A percentile compares a stretch with the other conserved stretches of the same genome.
phyloP scores from a whole-genome alignment of 2,888 invertebrate species.

The Dendrolimus houi region DNA sequence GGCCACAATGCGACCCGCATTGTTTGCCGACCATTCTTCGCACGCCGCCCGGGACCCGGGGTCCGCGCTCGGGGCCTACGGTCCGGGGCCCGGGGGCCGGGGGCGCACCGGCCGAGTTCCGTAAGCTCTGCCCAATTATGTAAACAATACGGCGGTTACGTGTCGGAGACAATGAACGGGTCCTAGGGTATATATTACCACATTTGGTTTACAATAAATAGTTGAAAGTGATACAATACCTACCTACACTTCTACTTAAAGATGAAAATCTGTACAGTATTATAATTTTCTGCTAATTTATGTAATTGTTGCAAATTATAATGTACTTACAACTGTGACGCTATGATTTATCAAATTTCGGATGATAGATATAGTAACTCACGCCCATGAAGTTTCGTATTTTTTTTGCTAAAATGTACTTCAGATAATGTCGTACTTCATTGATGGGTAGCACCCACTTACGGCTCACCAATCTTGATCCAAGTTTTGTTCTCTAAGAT shows the following conservation, averaged over 20 bases:
- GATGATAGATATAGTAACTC: too few species aligned
- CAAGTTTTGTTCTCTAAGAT: too few species aligned
- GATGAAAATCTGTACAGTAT: too few species aligned
- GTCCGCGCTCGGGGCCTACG: background rate
- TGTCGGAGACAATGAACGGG: background rate
- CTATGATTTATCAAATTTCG: too few species aligned
- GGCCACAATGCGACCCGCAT: background rate
- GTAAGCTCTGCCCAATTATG: background rate
- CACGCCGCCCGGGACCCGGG: background rate
- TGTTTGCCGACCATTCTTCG: slow-evolving; percentile 1
- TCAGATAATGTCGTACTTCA: too few species aligned
- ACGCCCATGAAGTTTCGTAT: too few species aligned
- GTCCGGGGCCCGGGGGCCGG: background rate
- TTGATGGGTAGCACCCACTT: too few species aligned
- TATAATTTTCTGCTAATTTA: too few species aligned
- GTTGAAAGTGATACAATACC: background rate
- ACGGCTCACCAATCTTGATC: too few species aligned
- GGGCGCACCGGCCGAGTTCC: background rate
- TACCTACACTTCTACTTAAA: background rate
- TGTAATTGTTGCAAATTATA: too few species aligned
- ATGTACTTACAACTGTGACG: too few species aligned
- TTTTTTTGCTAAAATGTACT: too few species aligned
- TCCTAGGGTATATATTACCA: background rate
- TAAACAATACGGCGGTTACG: background rate
- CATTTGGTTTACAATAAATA: background rate